phyloP scores from a whole-genome alignment of 1,140 invertebrate species.

The Bombus impatiens region DNA sequence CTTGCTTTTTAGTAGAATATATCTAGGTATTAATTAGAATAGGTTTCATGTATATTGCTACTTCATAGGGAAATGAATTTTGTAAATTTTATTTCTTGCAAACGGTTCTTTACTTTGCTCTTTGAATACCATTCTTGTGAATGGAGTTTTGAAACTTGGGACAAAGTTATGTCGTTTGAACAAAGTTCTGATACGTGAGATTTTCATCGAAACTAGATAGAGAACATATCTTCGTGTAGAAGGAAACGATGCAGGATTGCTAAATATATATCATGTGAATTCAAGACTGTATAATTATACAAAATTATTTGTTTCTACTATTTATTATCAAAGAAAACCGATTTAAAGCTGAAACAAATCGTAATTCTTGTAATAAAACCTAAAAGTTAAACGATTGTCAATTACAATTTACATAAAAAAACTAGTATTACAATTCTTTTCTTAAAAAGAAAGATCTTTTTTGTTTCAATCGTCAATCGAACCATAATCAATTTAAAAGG shows the following conservation, averaged over 20 bases:
- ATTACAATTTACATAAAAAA: neutral
- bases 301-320: neutral
- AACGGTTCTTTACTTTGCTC: neutral
- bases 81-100: neutral
- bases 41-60: too few relatives aligned
- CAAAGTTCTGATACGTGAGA: neutral
- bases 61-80: neutral
- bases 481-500: too few relatives aligned
- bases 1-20: too few relatives aligned
- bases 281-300: neutral
- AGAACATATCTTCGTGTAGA: neutral
- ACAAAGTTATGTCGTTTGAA: neutral
- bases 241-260: neutral
- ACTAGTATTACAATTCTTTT: neutral
- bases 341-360: neutral
- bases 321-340: too few relatives aligned
- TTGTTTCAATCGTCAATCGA: too few relatives aligned
- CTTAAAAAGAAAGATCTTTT: neutral
- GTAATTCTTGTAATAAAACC: neutral
- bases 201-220: neutral
- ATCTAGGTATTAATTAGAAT: too few relatives aligned
- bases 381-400: neutral
- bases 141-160: neutral
- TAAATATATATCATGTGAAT: too few relatives aligned
- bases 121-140: neutral